Evolutionary conservation across 2,797 vertebrate genomes (phyloP).

Genomic region (Calcarius lapponicus): DNA sequence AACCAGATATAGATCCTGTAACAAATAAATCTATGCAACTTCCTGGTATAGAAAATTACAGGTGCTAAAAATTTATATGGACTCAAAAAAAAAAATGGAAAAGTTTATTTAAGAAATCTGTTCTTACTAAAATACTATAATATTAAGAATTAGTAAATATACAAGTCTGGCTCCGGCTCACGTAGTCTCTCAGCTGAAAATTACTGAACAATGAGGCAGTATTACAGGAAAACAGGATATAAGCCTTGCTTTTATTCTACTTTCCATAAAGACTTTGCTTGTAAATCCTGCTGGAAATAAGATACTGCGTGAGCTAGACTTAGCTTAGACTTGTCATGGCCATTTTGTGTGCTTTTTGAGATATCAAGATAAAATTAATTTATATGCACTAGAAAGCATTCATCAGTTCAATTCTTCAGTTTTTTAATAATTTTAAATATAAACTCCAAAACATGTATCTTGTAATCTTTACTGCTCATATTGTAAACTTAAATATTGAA

Average conservation of each 20-base stretch:
- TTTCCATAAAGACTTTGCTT: not conserved
- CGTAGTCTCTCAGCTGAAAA: not conserved
- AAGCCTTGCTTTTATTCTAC: not conserved
- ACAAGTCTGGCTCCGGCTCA: not conserved
- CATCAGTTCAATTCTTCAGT: not conserved
- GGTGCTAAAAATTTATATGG: not conserved
- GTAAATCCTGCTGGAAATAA: not conserved
- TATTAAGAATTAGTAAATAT: not conserved
- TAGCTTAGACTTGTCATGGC: not conserved
- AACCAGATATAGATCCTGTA: not conserved
- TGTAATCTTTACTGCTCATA: not conserved
- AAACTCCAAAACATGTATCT: not conserved
- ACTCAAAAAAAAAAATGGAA: not conserved
- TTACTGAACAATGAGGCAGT: not conserved
- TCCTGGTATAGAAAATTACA: not conserved
- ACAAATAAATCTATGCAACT: not conserved
- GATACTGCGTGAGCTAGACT: not conserved
- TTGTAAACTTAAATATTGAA: not conserved
- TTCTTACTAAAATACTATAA: not conserved
- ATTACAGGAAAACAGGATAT: not conserved
- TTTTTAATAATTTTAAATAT: not conserved
- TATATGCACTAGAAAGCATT: not conserved
- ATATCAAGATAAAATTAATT: not conserved
- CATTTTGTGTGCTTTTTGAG: not conserved
- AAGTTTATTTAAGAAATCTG: not conserved